phyloP scores from a whole-genome alignment of 2,113 vertebrate genomes.

The Antechinus flavipes region DNA sequence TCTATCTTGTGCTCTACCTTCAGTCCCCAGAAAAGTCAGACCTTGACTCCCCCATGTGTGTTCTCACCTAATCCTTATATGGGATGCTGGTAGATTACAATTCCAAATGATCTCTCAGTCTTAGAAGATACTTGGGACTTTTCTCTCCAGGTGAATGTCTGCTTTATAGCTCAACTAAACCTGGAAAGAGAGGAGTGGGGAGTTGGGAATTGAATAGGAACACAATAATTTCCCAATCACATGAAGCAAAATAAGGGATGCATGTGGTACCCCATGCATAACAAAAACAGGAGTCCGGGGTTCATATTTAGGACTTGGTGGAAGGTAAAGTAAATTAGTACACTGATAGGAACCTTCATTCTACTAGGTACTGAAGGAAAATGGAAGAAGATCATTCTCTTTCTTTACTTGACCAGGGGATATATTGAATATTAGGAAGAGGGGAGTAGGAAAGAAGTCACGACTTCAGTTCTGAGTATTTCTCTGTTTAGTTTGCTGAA shows the following conservation, averaged over 20 bases:
- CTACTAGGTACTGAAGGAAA: not conserved
- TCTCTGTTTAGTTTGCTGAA: not conserved
- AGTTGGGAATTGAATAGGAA: not conserved
- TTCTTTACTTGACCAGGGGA: not conserved
- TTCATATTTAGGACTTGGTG: not conserved
- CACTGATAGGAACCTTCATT: not conserved
- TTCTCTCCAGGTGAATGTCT: not conserved
- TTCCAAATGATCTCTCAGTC: not conserved
- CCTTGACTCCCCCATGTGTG: not conserved
- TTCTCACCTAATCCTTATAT: not conserved
- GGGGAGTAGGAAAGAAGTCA: not conserved
- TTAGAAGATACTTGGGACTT: not conserved
- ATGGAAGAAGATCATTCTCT: not conserved
- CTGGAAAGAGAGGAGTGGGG: not conserved
- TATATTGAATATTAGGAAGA: not conserved
- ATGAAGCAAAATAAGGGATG: not conserved
- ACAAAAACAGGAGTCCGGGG: not conserved
- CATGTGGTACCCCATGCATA: not conserved
- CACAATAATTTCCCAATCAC: not conserved
- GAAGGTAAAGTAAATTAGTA: not conserved
- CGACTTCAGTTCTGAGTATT: not conserved
- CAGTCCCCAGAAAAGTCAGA: not conserved
- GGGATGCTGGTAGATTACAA: not conserved
- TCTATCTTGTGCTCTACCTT: not conserved
- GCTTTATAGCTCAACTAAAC: not conserved